Evolutionary conservation across 2,113 vertebrate species (phyloP).

Genomic region (Capra hircus): DNA sequence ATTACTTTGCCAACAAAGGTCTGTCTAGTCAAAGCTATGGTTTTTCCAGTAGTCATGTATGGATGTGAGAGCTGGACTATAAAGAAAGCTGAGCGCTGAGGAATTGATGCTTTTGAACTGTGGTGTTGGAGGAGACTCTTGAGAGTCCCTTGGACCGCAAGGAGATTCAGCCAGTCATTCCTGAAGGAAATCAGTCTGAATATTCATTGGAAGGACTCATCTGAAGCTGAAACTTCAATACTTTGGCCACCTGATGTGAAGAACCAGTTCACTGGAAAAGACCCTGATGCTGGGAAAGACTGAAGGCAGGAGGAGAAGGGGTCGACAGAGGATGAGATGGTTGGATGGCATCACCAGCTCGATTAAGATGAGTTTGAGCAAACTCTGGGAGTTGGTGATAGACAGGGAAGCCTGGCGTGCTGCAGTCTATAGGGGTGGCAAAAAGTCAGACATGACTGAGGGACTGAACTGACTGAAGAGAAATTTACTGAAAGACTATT

Average conservation of each 20-base stretch:
- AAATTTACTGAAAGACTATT: not conserved
- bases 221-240: not conserved
- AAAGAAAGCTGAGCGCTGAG: not conserved
- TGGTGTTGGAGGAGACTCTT: not conserved
- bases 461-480: not conserved
- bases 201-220: not conserved
- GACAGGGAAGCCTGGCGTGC: not conserved
- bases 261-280: not conserved
- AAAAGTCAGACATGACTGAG: not conserved
- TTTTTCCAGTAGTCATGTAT: not conserved
- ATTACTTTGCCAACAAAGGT: not conserved
- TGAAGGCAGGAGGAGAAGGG: too few relatives aligned
- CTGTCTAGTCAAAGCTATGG: not conserved
- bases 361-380: not conserved
- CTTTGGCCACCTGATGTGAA: not conserved
- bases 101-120: not conserved
- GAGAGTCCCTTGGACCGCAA: not conserved
- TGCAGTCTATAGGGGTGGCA: not conserved
- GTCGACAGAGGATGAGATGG: too few relatives aligned
- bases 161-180: not conserved
- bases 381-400: not conserved
- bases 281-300: too few relatives aligned
- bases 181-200: not conserved
- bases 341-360: not conserved
- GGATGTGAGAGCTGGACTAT: not conserved